phyloP scores from a whole-genome alignment of 2,888 invertebrate species.

The Agrilus mali region DNA sequence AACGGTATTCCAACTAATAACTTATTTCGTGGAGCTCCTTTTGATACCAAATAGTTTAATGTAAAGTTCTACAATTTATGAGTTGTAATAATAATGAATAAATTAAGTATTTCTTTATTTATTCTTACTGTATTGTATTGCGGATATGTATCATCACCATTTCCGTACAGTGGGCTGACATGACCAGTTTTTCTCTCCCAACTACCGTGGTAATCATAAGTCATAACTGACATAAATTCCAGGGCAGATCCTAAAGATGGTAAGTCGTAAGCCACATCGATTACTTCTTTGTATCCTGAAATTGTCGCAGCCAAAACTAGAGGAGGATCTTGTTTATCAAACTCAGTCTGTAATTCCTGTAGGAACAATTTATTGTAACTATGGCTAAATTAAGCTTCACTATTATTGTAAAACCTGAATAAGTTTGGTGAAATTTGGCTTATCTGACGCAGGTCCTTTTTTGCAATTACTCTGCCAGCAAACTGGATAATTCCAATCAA shows the following conservation, averaged over 20 bases:
- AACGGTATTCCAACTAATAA: slow-evolving; percentile 71
- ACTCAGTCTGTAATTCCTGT: slow-evolving; percentile 52
- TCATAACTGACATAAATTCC: slow-evolving; percentile 77
- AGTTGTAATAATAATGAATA: not conserved
- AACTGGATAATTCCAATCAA: slow-evolving; percentile 92
- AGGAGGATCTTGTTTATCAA: slow-evolving; percentile 47
- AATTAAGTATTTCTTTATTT: not conserved
- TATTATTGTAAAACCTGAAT: slow-evolving; percentile 41
- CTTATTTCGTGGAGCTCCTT: slow-evolving; percentile 68
- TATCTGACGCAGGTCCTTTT: slow-evolving; percentile 66
- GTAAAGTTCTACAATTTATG: slow-evolving; percentile 54
- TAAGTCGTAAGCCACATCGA: slow-evolving; percentile 75
- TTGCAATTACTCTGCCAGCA: slow-evolving; percentile 88
- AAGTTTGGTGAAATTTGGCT: slow-evolving; percentile 63
- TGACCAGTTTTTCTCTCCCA: slow-evolving; percentile 75
- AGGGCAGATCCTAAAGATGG: slow-evolving; percentile 51
- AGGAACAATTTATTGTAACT: slow-evolving; percentile 7
- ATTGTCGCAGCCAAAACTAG: slow-evolving; percentile 69
- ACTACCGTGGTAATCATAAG: slow-evolving; percentile 82
- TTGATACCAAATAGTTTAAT: slow-evolving; percentile 57
- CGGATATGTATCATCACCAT: slow-evolving; percentile 52
- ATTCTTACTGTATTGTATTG: slow-evolving; percentile 64
- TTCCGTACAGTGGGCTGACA: slow-evolving; percentile 62
- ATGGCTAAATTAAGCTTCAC: no score
- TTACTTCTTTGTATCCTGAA: slow-evolving; percentile 84